phyloP scores from a whole-genome alignment of 2,797 vertebrate species.

The Nyctibius grandis region DNA sequence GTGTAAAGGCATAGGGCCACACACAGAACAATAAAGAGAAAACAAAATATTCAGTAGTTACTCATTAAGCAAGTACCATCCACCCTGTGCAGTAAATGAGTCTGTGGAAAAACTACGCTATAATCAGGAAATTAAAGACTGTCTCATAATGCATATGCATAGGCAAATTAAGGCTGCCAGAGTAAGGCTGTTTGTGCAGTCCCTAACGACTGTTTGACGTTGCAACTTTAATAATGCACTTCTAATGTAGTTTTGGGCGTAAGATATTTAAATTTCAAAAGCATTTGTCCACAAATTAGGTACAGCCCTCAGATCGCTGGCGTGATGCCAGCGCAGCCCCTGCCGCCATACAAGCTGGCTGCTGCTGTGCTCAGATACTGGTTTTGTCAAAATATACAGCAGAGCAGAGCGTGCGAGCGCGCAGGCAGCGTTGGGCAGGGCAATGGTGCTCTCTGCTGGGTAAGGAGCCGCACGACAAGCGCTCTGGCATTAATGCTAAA shows the following conservation, averaged over 20 bases:
- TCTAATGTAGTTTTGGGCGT: not conserved
- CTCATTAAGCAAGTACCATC: constrained; percentile 37
- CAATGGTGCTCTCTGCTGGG: constrained; percentile 75
- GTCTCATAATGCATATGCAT: not conserved
- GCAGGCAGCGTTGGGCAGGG: not conserved
- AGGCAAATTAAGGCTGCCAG: not conserved
- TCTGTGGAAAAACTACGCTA: constrained; percentile 17
- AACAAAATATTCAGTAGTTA: constrained; percentile 51
- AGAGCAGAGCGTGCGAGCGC: not conserved
- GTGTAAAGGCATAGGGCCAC: constrained; percentile 18
- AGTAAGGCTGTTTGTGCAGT: not conserved
- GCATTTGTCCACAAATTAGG: constrained; percentile 25
- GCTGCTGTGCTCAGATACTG: not conserved
- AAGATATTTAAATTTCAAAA: constrained; percentile 36
- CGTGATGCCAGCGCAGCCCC: not conserved
- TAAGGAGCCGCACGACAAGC: not conserved
- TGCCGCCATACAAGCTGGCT: not conserved
- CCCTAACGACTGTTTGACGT: not conserved
- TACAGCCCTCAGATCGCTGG: not conserved
- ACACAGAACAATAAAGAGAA: constrained; percentile 28
- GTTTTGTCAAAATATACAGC: not conserved
- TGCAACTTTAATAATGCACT: not conserved
- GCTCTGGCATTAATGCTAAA: rapidly evolving
- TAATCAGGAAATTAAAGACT: constrained; percentile 48
- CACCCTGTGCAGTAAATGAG: constrained; percentile 11